These are phyloP conservation scores for Chlorops oryzae DNA, from an alignment of 1,140 invertebrate genomes.

Conservation along the genomic window DNA sequence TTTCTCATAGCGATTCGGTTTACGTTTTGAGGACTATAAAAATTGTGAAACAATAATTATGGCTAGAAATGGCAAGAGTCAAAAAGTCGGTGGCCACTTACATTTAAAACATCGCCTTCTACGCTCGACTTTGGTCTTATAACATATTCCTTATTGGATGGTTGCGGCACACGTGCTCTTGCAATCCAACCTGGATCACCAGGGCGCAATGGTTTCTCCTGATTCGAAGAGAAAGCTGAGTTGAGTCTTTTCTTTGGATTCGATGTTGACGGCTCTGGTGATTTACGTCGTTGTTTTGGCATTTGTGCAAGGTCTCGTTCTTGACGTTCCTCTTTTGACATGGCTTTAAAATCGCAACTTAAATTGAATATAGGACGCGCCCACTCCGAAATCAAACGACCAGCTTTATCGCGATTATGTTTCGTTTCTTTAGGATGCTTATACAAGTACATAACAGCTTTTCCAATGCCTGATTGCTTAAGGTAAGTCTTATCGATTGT, in stretches of 20 bases:
- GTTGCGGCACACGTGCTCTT: slow-evolving; percentile 87
- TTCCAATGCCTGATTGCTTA: slow-evolving; percentile 92
- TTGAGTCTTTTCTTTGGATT: slow-evolving; percentile 58
- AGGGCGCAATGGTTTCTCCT: slow-evolving; percentile 61
- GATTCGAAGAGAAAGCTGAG: slow-evolving; percentile 44
- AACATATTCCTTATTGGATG: slow-evolving; percentile 96
- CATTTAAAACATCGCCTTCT: slow-evolving; percentile 76
- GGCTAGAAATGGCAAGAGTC: slow-evolving; percentile 37
- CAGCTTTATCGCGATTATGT: slow-evolving; percentile 84
- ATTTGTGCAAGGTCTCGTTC: slow-evolving; percentile 87
- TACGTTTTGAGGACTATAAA: slow-evolving; percentile 68
- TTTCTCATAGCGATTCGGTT: slow-evolving; percentile 80
- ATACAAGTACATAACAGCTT: slow-evolving; percentile 99
- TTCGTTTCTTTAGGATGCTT: slow-evolving; percentile 98
- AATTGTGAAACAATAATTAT: slow-evolving; percentile 4
- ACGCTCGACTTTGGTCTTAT: slow-evolving; percentile 86
- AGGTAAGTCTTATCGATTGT: slow-evolving; percentile 80
- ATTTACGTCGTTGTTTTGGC: slow-evolving; percentile 60
- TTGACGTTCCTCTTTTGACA: slow-evolving; percentile 79
- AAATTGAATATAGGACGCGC: slow-evolving; percentile 94
- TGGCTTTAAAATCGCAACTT: slow-evolving; percentile 89
- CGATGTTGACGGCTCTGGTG: slow-evolving; percentile 44
- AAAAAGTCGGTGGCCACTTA: slow-evolving; percentile 58
- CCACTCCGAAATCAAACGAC: slow-evolving; percentile 93
- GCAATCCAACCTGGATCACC: slow-evolving; percentile 94